Conservation (phyloP, 2,113 vertebrate genomes). For the Orycteropus afer region DNA sequence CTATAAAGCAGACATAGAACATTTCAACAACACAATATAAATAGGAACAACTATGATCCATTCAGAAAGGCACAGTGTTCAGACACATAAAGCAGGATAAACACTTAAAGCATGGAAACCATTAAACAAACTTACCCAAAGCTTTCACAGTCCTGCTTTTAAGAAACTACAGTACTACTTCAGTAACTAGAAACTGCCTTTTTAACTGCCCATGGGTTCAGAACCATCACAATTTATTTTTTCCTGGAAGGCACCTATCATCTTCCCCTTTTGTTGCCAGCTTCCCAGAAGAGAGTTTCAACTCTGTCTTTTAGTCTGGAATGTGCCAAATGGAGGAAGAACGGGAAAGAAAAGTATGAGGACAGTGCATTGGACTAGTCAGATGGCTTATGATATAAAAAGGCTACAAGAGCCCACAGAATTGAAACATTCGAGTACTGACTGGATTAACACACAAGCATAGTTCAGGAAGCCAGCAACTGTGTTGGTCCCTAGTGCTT, state of each 20-base stretch:
- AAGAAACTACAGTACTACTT: neutral
- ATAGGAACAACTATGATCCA: constrained; percentile 41
- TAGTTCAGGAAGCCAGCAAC: neutral
- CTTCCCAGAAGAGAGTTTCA: constrained; percentile 24
- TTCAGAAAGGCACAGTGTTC: constrained; percentile 34
- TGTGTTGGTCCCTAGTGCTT: neutral
- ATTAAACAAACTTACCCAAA: constrained; percentile 17
- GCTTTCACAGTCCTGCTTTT: constrained; percentile 6
- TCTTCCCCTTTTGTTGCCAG: constrained; percentile 5
- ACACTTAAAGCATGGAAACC: neutral
- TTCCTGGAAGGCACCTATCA: neutral
- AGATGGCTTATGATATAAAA: neutral
- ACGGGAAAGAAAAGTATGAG: neutral
- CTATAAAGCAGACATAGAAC: constrained; percentile 28
- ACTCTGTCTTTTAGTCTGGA: constrained; percentile 9
- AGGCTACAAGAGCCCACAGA: neutral
- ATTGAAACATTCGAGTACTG: neutral
- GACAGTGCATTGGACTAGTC: neutral
- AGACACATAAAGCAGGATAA: constrained; percentile 45
- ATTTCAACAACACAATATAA: constrained; percentile 47
- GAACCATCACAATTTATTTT: constrained; percentile 32
- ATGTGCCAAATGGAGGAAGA: neutral
- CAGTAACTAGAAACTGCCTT: constrained; percentile 11
- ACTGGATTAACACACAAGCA: neutral
- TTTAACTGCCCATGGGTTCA: neutral